Evolutionary conservation across 2,797 vertebrate species (phyloP).

Genomic region (Fundulus diaphanus): DNA sequence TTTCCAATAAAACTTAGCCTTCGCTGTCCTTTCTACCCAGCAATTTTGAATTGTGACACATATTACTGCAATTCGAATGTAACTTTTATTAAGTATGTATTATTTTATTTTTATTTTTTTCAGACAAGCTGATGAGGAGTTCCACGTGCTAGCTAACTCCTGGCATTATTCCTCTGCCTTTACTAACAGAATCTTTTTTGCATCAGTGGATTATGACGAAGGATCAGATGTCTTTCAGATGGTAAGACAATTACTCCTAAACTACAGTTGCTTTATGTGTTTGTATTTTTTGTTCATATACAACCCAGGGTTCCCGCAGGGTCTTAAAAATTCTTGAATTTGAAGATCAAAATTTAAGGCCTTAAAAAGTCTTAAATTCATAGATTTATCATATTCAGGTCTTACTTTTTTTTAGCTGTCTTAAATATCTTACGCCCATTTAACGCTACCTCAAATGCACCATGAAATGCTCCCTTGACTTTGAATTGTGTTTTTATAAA

Average conservation of each 20-base stretch:
- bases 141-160: conserved; percentile 96
- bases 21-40: neutral
- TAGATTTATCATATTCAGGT: no score
- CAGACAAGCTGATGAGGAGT: conserved; percentile 98
- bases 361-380: no score
- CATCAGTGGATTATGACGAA: conserved; percentile 96
- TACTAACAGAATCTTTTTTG: conserved; percentile 96
- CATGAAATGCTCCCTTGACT: no score
- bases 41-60: neutral
- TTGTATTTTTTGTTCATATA: neutral
- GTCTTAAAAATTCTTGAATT: no score
- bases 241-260: conserved; percentile 77
- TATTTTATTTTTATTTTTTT: conserved; percentile 20
- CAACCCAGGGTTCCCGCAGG: no score
- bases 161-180: conserved; percentile 98
- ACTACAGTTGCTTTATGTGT: neutral
- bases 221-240: conserved; percentile 98
- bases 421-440: no score
- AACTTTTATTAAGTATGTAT: no score
- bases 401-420: no score
- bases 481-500: no score
- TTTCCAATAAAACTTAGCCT: neutral
- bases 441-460: no score
- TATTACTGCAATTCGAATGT: neutral
- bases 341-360: no score